Conservation (phyloP, 2,888 invertebrate genomes). For the Hermaeophaga mercurialis region DNA sequence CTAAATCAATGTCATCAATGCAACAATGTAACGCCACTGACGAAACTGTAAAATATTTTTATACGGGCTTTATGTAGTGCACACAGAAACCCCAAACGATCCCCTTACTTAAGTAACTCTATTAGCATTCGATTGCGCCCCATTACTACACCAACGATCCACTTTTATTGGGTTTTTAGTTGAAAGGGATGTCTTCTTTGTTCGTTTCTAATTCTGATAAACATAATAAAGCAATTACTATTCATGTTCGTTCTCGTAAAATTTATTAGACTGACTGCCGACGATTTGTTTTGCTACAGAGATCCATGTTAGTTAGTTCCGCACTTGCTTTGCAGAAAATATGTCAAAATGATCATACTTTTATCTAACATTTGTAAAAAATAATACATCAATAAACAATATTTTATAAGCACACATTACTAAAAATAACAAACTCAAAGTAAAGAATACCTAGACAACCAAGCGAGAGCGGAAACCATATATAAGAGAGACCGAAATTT, state of each 20-base stretch:
- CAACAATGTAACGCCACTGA: background rate
- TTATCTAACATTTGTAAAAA: too few relatives aligned
- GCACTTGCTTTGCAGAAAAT: slow-evolving; percentile 8
- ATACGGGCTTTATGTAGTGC: slow-evolving; percentile 46
- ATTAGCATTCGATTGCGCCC: slow-evolving; percentile 45
- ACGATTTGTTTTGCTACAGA: slow-evolving; percentile 20
- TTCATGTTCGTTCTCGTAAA: slow-evolving; percentile 33
- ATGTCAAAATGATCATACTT: too few relatives aligned
- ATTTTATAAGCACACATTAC: too few relatives aligned
- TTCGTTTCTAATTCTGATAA: slow-evolving; percentile 36
- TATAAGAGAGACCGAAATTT: too few relatives aligned
- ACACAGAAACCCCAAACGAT: slow-evolving; percentile 34
- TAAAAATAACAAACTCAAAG: too few relatives aligned
- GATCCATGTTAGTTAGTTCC: slow-evolving; percentile 7
- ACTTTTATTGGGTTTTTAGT: slow-evolving; percentile 37
- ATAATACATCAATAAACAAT: too few relatives aligned
- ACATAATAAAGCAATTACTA: slow-evolving; percentile 37
- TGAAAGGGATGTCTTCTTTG: slow-evolving; percentile 31
- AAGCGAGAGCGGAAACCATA: too few relatives aligned
- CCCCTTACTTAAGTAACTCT: slow-evolving; percentile 45
- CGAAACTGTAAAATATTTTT: slow-evolving; percentile 33
- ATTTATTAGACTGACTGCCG: slow-evolving; percentile 28
- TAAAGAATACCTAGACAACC: too few relatives aligned
- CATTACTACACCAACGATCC: slow-evolving; percentile 38
- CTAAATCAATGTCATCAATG: too few relatives aligned